Evolutionary conservation across 1,140 invertebrate genomes (phyloP), one percentile per base, ranked within the genome.

Genomic region (Calycopis cecrops): DNA sequence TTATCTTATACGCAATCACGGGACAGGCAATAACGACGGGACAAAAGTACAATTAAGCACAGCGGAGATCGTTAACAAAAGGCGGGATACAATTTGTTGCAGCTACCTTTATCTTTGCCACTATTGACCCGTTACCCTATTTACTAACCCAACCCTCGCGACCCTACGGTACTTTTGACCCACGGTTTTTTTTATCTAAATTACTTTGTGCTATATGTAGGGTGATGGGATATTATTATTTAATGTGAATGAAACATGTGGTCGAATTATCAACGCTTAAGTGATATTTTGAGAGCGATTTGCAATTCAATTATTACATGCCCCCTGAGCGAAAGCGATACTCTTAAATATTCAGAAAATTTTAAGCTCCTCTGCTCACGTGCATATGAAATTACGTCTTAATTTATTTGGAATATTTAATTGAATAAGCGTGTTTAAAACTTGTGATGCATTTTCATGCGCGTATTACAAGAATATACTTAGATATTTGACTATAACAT

Each of bases 21-120:
- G 59, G 58, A 49, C 60, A 52, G 65, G 55, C 71, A 68, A 58
- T 68, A 70, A 72, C 59, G 55, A 62, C 73, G 21, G 72, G 70
- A 84, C 82, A 85, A 85, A 84, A 82, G 82, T 67, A 84, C 82
- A 84, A 84, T 85, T 84, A 82, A 84, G 69, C 76, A 79, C 83
- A 82, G 76, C 75, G 66, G 69, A 72, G 73, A 67, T 69, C 70
- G 74, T 76, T 79, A 84, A 84, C 77, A 82, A 81, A 78, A 28
- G 71, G 74, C 64, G 65, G 65, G 74, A 63, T 66, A 78, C 80
- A 81, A 84, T 84, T 86, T 83, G 83, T 80, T 86, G 80, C 82
- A 86, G 78, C 69, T 73, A 74, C 79, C 79, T 86, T 81, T 80
- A 84, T 82, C 75, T 80, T 75, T 63, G 63, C 69, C 70, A 82